Percentiles rank a stretch among this genome's conserved stretches.
Evolutionary conservation across 1,140 invertebrate species (phyloP).

Genomic region (Sarcophaga bullata): DNA sequence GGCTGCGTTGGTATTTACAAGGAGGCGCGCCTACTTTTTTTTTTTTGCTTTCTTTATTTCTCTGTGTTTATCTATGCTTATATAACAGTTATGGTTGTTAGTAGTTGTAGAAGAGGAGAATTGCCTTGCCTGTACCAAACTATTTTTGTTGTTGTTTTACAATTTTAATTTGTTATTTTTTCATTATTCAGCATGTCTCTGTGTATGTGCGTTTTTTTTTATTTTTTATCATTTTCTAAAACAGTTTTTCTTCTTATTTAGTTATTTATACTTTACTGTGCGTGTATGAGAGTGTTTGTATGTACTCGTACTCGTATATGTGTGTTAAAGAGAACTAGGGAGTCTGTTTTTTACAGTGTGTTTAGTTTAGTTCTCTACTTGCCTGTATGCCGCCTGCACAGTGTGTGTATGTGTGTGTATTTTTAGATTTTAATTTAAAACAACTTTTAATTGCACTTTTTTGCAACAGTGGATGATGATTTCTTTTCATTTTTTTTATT

Average conservation of each 20-base stretch:
- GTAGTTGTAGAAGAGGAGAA: no score
- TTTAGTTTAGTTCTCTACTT: background rate
- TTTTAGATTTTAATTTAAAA: conserved; percentile 39
- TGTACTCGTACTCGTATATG: no score
- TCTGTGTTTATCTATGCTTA: no score
- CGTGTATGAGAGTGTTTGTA: background rate
- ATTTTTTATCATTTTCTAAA: conserved; percentile 22
- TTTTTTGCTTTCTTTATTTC: background rate
- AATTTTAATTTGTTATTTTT: conserved; percentile 21
- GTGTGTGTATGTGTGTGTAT: conserved; percentile 28
- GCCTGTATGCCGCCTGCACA: background rate
- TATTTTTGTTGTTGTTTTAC: conserved; percentile 1
- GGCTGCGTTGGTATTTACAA: conserved; percentile 33
- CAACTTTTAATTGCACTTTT: conserved; percentile 39
- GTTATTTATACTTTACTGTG: background rate
- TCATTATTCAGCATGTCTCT: conserved; percentile 1
- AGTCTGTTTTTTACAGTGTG: no score
- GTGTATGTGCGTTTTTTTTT: background rate
- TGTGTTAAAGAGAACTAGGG: background rate
- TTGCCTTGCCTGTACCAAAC: conserved; percentile 56
- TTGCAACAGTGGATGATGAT: no score
- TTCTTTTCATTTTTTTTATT: background rate
- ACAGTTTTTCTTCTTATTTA: background rate
- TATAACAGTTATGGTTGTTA: no score
- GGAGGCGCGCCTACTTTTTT: conserved; percentile 49